Evolutionary conservation across 1,140 invertebrate species (phyloP).

Genomic region (Bursaphelenchus mucronatus): DNA sequence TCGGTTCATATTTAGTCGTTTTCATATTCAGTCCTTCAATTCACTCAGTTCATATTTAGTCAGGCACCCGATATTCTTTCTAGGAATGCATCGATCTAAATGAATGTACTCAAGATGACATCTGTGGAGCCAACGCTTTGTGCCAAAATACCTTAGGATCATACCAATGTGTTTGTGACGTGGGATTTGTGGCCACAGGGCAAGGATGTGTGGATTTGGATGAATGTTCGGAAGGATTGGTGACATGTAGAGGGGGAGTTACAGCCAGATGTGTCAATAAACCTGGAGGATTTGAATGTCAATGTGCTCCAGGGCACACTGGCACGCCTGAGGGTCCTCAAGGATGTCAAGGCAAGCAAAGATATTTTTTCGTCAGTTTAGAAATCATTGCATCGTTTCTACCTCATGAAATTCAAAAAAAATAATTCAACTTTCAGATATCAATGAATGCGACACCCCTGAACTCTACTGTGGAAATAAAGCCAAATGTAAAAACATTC

Average conservation of each 20-base stretch:
- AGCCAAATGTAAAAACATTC: slow-evolving; percentile 21
- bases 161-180: slow-evolving; percentile 30
- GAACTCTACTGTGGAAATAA: slow-evolving; percentile 28
- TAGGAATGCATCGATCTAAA: slow-evolving; percentile 25
- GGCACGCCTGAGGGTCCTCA: slow-evolving; percentile 24
- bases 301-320: slow-evolving; percentile 22
- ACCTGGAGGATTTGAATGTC: slow-evolving; percentile 32
- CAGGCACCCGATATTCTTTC: too few relatives aligned
- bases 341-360: slow-evolving; percentile 16
- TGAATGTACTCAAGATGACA: slow-evolving; percentile 20
- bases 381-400: not conserved
- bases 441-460: slow-evolving; percentile 32
- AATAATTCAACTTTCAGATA: slow-evolving; percentile 7
- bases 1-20: too few relatives aligned
- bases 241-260: slow-evolving; percentile 24
- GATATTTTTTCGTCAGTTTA: not conserved
- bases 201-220: slow-evolving; percentile 30
- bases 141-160: slow-evolving; percentile 30
- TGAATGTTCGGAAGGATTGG: slow-evolving; percentile 31
- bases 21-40: too few relatives aligned
- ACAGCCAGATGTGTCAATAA: slow-evolving; percentile 34
- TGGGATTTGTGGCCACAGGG: slow-evolving; percentile 26
- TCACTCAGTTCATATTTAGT: too few relatives aligned
- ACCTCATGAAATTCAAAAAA: slow-evolving; percentile 2
- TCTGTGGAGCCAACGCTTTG: slow-evolving; percentile 24